A percentile compares a stretch with the other conserved stretches of the same genome.
These are phyloP conservation scores for Parotocinclus haroldoi DNA, from an alignment of 2,797 vertebrate species.

Conservation along the genomic window DNA sequence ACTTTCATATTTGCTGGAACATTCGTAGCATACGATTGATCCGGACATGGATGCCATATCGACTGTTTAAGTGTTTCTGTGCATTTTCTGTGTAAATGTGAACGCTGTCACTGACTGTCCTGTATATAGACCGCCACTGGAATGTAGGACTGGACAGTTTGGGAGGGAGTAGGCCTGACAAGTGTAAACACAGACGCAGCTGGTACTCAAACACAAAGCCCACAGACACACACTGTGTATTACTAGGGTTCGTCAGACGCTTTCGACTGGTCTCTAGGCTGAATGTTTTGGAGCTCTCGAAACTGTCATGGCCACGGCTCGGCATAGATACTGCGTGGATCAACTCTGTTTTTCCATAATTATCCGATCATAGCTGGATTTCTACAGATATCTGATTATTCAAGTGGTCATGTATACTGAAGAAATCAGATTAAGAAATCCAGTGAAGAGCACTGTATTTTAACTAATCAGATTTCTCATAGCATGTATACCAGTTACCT, in stretches of 20 bases:
- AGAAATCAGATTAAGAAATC: no score
- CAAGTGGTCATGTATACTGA: background rate
- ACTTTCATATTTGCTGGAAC: constrained; percentile 14
- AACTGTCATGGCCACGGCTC: no score
- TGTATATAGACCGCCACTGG: constrained; percentile 1
- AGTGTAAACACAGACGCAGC: constrained; percentile 25
- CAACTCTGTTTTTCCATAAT: no score
- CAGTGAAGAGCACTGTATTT: background rate
- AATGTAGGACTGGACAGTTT: constrained; percentile 20
- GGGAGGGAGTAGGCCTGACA: background rate
- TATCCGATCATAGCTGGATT: no score
- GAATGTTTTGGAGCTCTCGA: background rate
- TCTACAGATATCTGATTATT: no score
- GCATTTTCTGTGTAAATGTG: constrained; percentile 6
- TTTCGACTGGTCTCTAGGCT: background rate
- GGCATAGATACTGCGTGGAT: no score
- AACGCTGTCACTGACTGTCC: background rate
- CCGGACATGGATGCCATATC: no score
- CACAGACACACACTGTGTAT: constrained; percentile 19
- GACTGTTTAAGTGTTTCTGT: background rate
- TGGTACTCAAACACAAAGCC: constrained; percentile 32
- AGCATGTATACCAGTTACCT: no score
- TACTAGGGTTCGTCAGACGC: constrained; percentile 7
- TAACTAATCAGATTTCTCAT: no score
- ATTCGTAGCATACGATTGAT: constrained; percentile 1